These are phyloP conservation scores for Platycnemis pennipes DNA, from an alignment of 2,888 invertebrate genomes.

Conservation along the genomic window DNA sequence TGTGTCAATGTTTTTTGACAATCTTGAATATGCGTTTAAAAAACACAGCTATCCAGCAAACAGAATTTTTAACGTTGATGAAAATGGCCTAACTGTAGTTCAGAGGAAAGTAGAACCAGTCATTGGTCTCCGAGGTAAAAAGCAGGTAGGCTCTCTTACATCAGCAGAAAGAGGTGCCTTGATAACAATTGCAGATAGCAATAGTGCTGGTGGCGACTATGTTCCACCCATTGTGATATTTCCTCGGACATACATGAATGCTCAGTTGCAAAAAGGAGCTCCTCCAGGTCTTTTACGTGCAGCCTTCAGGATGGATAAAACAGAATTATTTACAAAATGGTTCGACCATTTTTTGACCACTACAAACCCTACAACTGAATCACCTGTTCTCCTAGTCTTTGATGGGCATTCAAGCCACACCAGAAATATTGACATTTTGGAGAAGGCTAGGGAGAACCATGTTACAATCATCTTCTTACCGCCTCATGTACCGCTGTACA, in stretches of 20 bases:
- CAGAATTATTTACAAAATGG: constrained; percentile 34
- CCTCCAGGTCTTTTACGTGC: background rate
- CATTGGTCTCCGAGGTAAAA: background rate
- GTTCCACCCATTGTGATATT: constrained; percentile 30
- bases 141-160: constrained; percentile 23
- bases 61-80: constrained; percentile 22
- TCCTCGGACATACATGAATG: constrained; percentile 24
- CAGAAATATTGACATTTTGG: constrained; percentile 35
- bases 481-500: background rate
- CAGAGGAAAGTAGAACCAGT: background rate
- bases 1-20: background rate
- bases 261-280: background rate
- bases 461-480: background rate
- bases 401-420: constrained; percentile 38
- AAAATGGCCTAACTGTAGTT: background rate
- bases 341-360: constrained; percentile 43
- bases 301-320: constrained; percentile 43
- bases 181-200: background rate
- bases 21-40: background rate
- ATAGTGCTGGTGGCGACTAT: constrained; percentile 12
- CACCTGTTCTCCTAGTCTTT: constrained; percentile 41
- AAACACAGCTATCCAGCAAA: background rate
- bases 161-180: constrained; percentile 1
- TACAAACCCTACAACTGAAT: constrained; percentile 30
- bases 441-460: constrained; percentile 20